A percentile compares a stretch with the other conserved stretches of the same genome.
These are phyloP conservation scores for Coptotermes formosanus DNA, from an alignment of 1,140 invertebrate species.

Conservation along the genomic window DNA sequence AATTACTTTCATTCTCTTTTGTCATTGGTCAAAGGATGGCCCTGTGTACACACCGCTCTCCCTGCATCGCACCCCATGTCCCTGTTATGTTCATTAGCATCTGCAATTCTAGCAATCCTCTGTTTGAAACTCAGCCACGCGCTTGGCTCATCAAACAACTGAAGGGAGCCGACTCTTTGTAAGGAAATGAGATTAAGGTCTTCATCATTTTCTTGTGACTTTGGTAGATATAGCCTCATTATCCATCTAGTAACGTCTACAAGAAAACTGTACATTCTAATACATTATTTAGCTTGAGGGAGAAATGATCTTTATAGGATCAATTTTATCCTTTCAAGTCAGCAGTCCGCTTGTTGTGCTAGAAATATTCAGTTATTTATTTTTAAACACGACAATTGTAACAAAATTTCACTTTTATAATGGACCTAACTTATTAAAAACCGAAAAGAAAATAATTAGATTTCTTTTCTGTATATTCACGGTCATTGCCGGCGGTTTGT, in stretches of 20 bases:
- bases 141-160: neutral
- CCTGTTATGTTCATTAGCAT: neutral
- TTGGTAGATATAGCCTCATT: neutral
- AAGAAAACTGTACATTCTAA: neutral
- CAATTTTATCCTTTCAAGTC: constrained; percentile 1
- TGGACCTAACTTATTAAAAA: neutral
- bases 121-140: neutral
- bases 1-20: neutral
- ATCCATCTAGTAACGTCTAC: neutral
- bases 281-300: neutral
- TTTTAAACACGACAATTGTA: neutral
- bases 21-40: neutral
- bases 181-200: neutral
- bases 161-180: neutral
- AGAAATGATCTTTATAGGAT: neutral
- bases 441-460: neutral
- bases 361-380: neutral
- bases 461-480: neutral
- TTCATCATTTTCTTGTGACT: constrained; percentile 7
- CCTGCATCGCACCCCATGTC: neutral
- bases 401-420: neutral
- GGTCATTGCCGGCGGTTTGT: neutral
- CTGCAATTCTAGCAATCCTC: neutral
- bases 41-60: neutral
- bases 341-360: neutral